These are phyloP conservation scores for Motacilla alba DNA, from an alignment of 2,113 vertebrate genomes.

Conservation along the genomic window DNA sequence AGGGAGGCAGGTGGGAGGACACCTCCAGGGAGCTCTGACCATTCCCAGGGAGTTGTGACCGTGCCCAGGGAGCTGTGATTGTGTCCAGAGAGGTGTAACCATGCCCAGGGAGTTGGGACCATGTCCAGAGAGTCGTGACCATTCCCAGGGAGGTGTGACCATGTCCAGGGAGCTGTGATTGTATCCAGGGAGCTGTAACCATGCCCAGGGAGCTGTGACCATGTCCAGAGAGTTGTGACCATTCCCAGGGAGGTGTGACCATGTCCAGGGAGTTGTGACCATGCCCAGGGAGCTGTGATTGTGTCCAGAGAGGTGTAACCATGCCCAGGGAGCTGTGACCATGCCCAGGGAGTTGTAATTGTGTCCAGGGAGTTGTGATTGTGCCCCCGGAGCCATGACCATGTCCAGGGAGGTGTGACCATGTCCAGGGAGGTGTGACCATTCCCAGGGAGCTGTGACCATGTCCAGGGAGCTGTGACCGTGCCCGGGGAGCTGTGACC, in stretches of 20 bases:
- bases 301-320: rapidly evolving
- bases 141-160: too few species aligned
- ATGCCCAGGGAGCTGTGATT: rapidly evolving
- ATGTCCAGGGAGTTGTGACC: not conserved
- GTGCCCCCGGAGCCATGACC: not conserved
- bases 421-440: not conserved
- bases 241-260: rapidly evolving
- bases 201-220: too few species aligned
- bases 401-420: rapidly evolving
- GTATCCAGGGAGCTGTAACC: too few species aligned
- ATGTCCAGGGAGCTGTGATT: too few species aligned
- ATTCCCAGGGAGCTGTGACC: rapidly evolving
- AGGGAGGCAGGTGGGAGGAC: not conserved
- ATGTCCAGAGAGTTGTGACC: too few species aligned
- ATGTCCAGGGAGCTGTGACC: rapidly evolving
- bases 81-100: too few species aligned
- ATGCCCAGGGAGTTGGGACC: too few species aligned
- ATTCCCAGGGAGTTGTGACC: too few species aligned
- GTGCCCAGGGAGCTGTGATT: too few species aligned
- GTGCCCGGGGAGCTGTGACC: rapidly evolving
- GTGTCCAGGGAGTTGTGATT: rapidly evolving
- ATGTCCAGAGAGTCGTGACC: too few species aligned
- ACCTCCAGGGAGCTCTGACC: rapidly evolving
- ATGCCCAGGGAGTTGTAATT: rapidly evolving
- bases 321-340: rapidly evolving